phyloP scores from a whole-genome alignment of 2,797 vertebrate genomes.

The Heteromormyrus szaboi region DNA sequence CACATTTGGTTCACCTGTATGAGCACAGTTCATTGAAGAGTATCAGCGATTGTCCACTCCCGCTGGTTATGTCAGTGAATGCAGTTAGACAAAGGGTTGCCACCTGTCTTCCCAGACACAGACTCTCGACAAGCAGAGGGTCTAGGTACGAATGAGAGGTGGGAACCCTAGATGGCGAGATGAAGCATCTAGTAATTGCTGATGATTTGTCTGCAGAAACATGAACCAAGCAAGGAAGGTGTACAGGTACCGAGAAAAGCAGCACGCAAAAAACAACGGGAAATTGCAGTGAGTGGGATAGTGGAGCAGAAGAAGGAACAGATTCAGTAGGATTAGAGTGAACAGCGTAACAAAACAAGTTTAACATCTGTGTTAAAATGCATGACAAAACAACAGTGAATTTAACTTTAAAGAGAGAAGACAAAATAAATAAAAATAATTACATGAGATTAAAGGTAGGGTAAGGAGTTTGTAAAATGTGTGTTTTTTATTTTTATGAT shows the following conservation, averaged over 20 bases:
- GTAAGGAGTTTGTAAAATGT: constrained; percentile 19
- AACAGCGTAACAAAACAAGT: constrained; percentile 18
- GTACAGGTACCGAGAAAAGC: not conserved
- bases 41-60: not conserved
- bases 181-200: not conserved
- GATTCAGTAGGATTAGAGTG: not conserved
- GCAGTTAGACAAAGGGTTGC: not conserved
- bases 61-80: not conserved
- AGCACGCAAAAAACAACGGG: not conserved
- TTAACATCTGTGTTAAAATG: constrained; percentile 25
- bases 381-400: constrained; percentile 23
- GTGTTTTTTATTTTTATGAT: constrained; percentile 27
- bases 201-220: not conserved
- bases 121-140: constrained; percentile 4
- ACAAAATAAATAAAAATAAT: constrained; percentile 4
- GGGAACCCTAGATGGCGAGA: not conserved
- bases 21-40: constrained; percentile 5
- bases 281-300: not conserved
- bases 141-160: not conserved
- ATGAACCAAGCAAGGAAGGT: not conserved
- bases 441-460: constrained; percentile 18
- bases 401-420: constrained; percentile 22
- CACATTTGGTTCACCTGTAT: constrained; percentile 13
- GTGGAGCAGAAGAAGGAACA: not conserved
- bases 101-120: not conserved